Base-by-base conservation (phyloP, 2,888 invertebrate genomes). In the Helicoverpa assulta region DNA sequence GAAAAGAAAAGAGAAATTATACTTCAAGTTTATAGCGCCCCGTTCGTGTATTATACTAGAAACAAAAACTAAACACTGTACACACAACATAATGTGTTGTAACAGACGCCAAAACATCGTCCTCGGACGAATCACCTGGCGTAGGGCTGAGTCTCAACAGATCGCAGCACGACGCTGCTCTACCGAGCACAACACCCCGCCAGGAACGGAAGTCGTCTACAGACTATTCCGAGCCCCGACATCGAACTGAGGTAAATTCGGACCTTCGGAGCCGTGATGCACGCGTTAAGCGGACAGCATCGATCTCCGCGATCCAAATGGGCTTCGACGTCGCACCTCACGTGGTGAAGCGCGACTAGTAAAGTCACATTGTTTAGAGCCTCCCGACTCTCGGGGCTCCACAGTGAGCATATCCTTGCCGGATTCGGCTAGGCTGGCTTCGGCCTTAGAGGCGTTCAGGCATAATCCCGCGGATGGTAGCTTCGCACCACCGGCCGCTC, bases 401-500 rank as follows among this genome's bases (percentile, higher is more conserved):
- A 21, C 51, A 86, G n/a, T n/a, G 19, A 47, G n/a, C 74, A 88
- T 92, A 94, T 93, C 92, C 89, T 92, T 91, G 92, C 92, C 93
- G 89, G 88, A 94, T 92, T 92, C 91, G 94, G 90, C 96, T 96
- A 96, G 96, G 93, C 91, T 92, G 96, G 96, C 93, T 96, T 96
- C 93, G 96, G 67, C 37, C 80, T 78, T 81, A 81, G 55, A 76
- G 52, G 78, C 80, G 92, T 92, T 95, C 93, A 94, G 94, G 90
- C 93, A 95, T 96, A 96, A 96, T 96, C 96, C 81, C 76, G 68
- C 81, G 84, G 81, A 83, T 79, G 96, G 70, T 97, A 96, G 96
- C 96, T 93, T 97, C 96, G 96, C 96, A 96, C 96, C 96, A 97
- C 92, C 95, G 96, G 94, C 95, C 96, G 92, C 92, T 96, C 96